Evolutionary conservation across 2,797 vertebrate species (phyloP).

Genomic region (Ctenopoma multispine): DNA sequence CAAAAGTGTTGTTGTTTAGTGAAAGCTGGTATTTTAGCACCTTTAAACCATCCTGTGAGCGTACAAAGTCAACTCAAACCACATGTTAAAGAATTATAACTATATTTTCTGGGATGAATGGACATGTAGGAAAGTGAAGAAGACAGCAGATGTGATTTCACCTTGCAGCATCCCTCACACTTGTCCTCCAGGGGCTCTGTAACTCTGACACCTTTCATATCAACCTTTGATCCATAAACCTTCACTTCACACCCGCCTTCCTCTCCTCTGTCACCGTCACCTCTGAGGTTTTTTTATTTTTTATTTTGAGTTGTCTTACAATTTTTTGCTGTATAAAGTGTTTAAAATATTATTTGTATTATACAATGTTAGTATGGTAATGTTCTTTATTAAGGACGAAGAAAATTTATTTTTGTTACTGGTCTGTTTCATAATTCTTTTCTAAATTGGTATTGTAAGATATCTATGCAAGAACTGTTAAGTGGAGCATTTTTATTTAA

Average conservation of each 20-base stretch:
- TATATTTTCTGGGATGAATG: constrained; percentile 46
- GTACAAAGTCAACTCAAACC: constrained; percentile 21
- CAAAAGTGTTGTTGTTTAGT: neutral
- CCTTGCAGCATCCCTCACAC: constrained; percentile 31
- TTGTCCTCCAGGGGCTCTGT: constrained; percentile 52
- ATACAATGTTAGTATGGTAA: constrained; percentile 99
- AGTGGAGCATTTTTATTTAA: constrained; percentile 99
- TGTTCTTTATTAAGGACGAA: constrained; percentile 99
- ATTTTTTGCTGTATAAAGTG: constrained; percentile 98
- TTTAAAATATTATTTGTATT: constrained; percentile 89
- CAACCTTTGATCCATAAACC: constrained; percentile 82
- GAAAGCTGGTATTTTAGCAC: constrained; percentile 41
- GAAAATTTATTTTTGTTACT: constrained; percentile 99
- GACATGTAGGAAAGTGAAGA: constrained; percentile 28
- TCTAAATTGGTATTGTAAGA: constrained; percentile 99
- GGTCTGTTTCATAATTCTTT: constrained; percentile 99
- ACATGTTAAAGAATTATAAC: constrained; percentile 11
- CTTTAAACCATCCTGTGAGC: constrained; percentile 32
- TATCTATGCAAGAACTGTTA: constrained; percentile 99
- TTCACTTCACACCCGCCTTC: constrained; percentile 56
- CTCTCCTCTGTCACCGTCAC: constrained; percentile 85
- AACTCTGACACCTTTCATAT: constrained; percentile 61
- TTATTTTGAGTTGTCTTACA: constrained; percentile 83
- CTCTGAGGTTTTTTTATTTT: constrained; percentile 78
- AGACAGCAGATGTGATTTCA: constrained; percentile 42